phyloP scores from a whole-genome alignment of 2,888 invertebrate species.

The Lithodes maja region DNA sequence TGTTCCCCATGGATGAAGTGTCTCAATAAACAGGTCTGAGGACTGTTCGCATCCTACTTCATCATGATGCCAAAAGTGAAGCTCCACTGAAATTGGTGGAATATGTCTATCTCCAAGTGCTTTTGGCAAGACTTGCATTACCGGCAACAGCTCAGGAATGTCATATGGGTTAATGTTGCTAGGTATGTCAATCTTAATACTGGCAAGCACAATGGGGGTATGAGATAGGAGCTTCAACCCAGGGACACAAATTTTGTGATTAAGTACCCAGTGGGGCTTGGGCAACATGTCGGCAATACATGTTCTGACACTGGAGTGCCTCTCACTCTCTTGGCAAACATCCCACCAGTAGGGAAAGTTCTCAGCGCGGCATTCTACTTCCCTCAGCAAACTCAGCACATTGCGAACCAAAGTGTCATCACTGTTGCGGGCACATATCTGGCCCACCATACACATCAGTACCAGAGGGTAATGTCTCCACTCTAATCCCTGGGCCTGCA shows the following conservation, averaged over 20 bases:
- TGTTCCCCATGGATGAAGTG: conserved; percentile 48
- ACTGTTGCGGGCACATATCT: neutral
- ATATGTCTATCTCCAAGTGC: neutral
- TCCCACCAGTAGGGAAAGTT: conserved; percentile 17
- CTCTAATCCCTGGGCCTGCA: neutral
- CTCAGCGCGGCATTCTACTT: neutral
- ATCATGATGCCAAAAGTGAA: conserved; percentile 43
- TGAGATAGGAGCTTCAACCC: neutral
- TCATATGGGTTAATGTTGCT: neutral
- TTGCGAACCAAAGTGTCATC: neutral
- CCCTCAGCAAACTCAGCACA: neutral
- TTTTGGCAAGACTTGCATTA: neutral
- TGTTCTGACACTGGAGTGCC: neutral
- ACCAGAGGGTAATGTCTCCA: neutral
- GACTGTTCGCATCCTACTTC: neutral
- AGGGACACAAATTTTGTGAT: neutral
- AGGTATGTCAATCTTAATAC: conserved; percentile 1
- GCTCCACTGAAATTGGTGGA: conserved; percentile 14
- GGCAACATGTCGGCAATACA: neutral
- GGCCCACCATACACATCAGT: neutral
- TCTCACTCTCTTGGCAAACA: conserved; percentile 1
- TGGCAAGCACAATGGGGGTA: neutral
- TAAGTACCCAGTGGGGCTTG: conserved; percentile 12
- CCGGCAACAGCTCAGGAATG: neutral
- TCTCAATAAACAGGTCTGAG: conserved; percentile 23